Evolutionary conservation across 1,140 invertebrate genomes (phyloP), one percentile per base, ranked within the genome.

Genomic region (Drosophila kikkawai): DNA sequence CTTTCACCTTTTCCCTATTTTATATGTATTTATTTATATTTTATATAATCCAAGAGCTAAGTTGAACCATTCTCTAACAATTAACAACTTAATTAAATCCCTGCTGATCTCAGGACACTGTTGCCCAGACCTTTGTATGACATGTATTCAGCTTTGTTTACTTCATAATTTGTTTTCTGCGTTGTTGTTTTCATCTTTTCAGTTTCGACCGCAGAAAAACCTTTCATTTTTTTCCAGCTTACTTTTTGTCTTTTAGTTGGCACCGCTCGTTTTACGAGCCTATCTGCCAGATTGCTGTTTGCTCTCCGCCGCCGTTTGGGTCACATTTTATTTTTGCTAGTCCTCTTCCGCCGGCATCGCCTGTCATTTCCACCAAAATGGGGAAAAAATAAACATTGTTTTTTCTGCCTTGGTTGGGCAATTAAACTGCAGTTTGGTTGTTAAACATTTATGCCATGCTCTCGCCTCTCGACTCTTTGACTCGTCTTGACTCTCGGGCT

Each of bases 401-500:
- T 68, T 65, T 79, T 59, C 37, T 61, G 39, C 39, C 64, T 42
- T 26, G 63, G 82, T 70, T 77, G 80, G 85, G 85, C 78, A 88
- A 87, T 87, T 87, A 87, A 87, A 87, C 42, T 84, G 84, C 84
- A 87, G 85, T 87, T 79, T 83, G 56, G 70, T 76, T 83, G 80
- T 66, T 63, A 88, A 87, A 88, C 80, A 84, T 87, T 87, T 87
- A 88, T 88, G 80, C 73, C 65, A n/a, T 58, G 67, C 53, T 70
- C 66, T 37, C 47, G 58, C n/a, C 26, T 19, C 56, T 44, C 61
- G 51, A 47, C 68, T 70, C 48, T 69, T 70, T 71, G 69, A 57
- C 69, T 51, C 51, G 69, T 61, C 77, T 57, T 68, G 68, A 56
- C 83, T 82, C 39, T 68, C 42, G 15, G 61, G 51, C 63, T 90